Conservation (phyloP, 2,113 vertebrate genomes). For the Pyxicephalus adspersus region DNA sequence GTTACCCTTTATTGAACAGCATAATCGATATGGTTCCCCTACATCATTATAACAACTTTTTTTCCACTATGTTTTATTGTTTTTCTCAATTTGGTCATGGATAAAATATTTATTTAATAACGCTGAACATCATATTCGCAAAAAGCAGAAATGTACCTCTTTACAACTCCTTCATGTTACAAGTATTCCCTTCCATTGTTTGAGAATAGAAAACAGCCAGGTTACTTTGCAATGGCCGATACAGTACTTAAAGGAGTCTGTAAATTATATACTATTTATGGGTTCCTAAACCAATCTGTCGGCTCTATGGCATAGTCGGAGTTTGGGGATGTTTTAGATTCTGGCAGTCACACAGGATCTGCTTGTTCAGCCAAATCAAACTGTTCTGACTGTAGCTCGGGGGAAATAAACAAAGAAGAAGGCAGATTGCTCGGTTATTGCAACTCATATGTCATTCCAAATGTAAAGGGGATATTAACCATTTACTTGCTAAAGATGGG, state of each 20-base stretch:
- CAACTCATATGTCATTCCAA: conserved; percentile 49
- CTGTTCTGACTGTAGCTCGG: conserved; percentile 47
- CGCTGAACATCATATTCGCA: background rate
- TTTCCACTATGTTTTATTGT: no score
- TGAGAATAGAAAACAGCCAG: conserved; percentile 26
- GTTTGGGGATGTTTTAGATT: conserved; percentile 37
- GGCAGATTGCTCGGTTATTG: conserved; percentile 53
- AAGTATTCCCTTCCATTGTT: background rate
- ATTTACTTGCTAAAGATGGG: background rate
- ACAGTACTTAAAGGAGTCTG: conserved; percentile 11
- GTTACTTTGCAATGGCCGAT: background rate
- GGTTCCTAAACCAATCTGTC: conserved; percentile 31
- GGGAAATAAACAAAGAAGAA: conserved; percentile 56
- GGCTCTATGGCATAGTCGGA: conserved; percentile 6
- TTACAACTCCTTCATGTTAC: conserved; percentile 12
- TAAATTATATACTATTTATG: conserved; percentile 48
- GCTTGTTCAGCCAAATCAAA: conserved; percentile 57
- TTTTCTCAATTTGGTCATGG: no score
- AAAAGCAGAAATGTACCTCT: no score
- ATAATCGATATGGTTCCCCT: no score
- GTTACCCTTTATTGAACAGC: no score
- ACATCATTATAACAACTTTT: no score
- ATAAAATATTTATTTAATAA: no score
- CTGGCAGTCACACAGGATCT: conserved; percentile 40
- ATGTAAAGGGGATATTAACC: conserved; percentile 38